Evolutionary conservation across 2,113 vertebrate species (phyloP).

Genomic region (Myiopsitta monachus): DNA sequence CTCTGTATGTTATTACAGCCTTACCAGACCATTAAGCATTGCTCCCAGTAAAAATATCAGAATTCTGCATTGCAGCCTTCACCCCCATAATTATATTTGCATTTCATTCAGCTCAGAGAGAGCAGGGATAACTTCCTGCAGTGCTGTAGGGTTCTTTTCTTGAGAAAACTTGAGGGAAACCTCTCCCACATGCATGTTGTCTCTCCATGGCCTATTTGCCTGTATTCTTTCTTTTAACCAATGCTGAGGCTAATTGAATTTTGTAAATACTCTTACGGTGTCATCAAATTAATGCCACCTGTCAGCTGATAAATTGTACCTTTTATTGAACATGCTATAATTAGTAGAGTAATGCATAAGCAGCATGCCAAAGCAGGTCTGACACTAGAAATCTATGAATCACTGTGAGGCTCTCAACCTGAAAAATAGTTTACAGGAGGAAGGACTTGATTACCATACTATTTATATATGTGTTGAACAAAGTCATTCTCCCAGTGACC

Average conservation of each 20-base stretch:
- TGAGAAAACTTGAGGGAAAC: neutral
- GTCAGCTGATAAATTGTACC: neutral
- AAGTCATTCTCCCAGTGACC: neutral
- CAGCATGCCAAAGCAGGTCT: neutral
- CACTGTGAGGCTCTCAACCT: neutral
- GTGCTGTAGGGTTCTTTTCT: neutral
- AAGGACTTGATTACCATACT: neutral
- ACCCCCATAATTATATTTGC: neutral
- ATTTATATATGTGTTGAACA: neutral
- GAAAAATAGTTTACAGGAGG: neutral
- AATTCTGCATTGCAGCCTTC: neutral
- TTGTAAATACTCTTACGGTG: neutral
- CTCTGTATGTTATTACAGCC: slow-evolving; percentile 14
- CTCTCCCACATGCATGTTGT: neutral
- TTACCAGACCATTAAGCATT: neutral
- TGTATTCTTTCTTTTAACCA: neutral
- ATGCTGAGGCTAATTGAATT: neutral
- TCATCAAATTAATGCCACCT: neutral
- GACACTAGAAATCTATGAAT: neutral
- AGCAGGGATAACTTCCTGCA: neutral
- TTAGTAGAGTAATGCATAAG: neutral
- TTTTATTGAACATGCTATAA: neutral
- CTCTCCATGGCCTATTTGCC: neutral
- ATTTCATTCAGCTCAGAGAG: neutral
- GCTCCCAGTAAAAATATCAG: slow-evolving; percentile 1